Percentiles rank a stretch among this genome's conserved stretches.
phyloP scores from a whole-genome alignment of 2,797 vertebrate species.

The Semotilus atromaculatus region DNA sequence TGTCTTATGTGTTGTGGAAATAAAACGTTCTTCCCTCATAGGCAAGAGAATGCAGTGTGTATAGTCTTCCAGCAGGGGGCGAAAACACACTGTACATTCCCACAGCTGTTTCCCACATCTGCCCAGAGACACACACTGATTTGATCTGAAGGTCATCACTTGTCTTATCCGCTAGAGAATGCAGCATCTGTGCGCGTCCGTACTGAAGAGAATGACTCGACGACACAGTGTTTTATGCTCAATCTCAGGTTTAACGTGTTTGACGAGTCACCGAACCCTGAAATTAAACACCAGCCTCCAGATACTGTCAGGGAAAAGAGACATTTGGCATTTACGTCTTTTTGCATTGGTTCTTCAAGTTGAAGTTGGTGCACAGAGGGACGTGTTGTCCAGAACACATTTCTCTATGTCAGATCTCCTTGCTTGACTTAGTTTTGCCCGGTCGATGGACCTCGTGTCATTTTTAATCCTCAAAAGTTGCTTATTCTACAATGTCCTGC shows the following conservation, averaged over 20 bases:
- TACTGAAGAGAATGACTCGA: constrained; percentile 4
- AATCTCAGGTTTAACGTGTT: not conserved
- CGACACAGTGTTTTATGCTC: not conserved
- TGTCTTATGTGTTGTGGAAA: not conserved
- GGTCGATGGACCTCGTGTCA: constrained; percentile 29
- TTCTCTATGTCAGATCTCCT: constrained; percentile 36
- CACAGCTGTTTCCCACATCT: constrained; percentile 44
- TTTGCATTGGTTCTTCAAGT: constrained; percentile 4
- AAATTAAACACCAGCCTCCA: constrained; percentile 26
- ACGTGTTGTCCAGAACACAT: not conserved
- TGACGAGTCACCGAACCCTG: constrained; percentile 9
- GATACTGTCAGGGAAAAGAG: constrained; percentile 13
- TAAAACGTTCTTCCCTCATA: not conserved
- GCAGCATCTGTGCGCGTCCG: constrained; percentile 4
- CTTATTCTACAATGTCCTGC: constrained; percentile 42
- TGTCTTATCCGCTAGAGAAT: constrained; percentile 41
- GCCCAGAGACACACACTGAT: constrained; percentile 56
- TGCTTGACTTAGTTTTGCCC: constrained; percentile 29
- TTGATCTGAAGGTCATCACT: constrained; percentile 58
- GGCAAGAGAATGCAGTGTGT: constrained; percentile 17
- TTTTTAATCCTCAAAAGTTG: constrained; percentile 51
- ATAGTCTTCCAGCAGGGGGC: constrained; percentile 44
- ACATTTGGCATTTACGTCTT: constrained; percentile 35
- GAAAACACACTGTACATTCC: constrained; percentile 20
- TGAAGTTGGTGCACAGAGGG: not conserved